Base-by-base conservation (phyloP, 2,113 vertebrate genomes). In the Istiophorus platypterus region DNA sequence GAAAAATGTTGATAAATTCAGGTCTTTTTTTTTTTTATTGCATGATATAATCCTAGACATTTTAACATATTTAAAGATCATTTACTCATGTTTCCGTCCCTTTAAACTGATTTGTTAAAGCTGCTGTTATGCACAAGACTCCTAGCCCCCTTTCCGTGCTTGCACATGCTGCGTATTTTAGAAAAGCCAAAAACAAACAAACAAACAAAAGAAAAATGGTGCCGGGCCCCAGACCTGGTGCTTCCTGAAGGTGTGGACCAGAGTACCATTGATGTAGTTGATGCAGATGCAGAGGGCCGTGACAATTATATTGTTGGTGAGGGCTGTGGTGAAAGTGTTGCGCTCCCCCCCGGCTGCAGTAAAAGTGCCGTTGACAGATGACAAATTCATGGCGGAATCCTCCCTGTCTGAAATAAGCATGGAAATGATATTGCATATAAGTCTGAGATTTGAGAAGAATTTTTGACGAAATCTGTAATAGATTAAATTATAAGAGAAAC, bases 221-320 rank as follows among this genome's bases (percentile, higher is more conserved):
- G 39, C 15, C 10, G 2, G 15, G 2, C 15, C 5, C 42, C 59
- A 64, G 13, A 91, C 85, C 84, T 89, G 80, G 59, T 89, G 78
- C 31, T 82, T 90, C 29, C 82, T 70, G 81, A 93, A 95, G 49
- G 88, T 92, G 89, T 91, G 86, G 18, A 95, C 67, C 59, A 93
- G 69, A 4, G 80, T 81, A 5, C 85, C 74, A 4, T 95, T 95
- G 79, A 95, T 83, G 76, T 91, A 94, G 88, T 92, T 94, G 22
- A 94, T 93, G 71, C 76, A 61, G 78, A 94, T 78, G 83, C 91
- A 93, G 66, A 95, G 91, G 0, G 17, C 26, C 0, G 87, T 63
- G 13, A 91, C 78, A 0, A 94, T 82, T 22, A 91, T 52, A 51
- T 93, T 93, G 22, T 69, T 93, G 39, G 64, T 52, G 69, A 93